Conservation (phyloP, 2,797 vertebrate species). For the Cygnus olor region DNA sequence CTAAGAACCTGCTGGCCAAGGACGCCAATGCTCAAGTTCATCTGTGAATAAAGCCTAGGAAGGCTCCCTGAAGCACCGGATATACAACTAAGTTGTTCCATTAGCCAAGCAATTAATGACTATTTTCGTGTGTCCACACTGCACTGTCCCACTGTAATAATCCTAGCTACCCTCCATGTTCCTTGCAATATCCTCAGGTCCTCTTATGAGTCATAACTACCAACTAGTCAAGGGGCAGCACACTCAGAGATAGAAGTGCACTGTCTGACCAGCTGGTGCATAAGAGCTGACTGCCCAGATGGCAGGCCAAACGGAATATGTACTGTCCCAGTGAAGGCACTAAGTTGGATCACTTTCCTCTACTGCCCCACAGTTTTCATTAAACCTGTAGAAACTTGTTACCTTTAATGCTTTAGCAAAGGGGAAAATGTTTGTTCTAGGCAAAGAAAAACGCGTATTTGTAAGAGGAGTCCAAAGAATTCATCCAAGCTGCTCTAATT, state of each 20-base stretch:
- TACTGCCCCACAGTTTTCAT: not conserved
- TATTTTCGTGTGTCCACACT: not conserved
- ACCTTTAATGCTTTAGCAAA: not conserved
- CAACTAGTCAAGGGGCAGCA: not conserved
- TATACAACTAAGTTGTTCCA: not conserved
- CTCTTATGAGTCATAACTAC: not conserved
- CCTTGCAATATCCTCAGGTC: not conserved
- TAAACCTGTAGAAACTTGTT: not conserved
- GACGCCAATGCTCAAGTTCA: not conserved
- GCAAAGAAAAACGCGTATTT: not conserved
- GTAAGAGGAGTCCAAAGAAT: not conserved
- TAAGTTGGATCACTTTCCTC: not conserved
- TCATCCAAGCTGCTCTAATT: not conserved
- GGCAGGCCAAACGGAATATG: not conserved
- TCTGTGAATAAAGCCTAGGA: not conserved
- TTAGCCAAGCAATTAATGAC: not conserved
- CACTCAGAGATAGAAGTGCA: accelerated
- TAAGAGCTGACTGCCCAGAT: not conserved
- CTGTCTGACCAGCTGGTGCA: not conserved
- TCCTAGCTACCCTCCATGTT: not conserved
- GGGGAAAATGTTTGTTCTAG: not conserved
- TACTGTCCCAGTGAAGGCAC: not conserved
- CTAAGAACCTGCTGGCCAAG: not conserved
- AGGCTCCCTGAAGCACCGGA: not conserved
- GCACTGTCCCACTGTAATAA: not conserved